A percentile compares a stretch with the other conserved stretches of the same genome.
Evolutionary conservation across 1,140 invertebrate species (phyloP).

Genomic region (Halyomorpha halys): DNA sequence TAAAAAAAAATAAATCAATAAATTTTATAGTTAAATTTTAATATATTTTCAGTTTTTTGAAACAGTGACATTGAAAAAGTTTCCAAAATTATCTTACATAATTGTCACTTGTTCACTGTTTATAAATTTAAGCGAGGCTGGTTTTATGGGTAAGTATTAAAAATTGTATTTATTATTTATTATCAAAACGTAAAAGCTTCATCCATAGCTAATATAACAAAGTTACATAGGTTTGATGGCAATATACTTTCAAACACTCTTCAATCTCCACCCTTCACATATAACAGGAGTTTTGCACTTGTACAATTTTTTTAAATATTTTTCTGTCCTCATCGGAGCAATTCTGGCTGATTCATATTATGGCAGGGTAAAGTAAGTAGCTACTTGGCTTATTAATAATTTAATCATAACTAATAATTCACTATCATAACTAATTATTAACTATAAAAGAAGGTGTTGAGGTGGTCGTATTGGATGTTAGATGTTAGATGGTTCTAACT

Average conservation of each 20-base stretch:
- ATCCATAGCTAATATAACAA: not conserved
- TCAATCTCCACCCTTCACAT: not conserved
- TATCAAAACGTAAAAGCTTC: no score
- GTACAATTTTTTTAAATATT: conserved; percentile 1
- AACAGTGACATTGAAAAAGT: no score
- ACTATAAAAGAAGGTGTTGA: no score
- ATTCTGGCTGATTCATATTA: not conserved
- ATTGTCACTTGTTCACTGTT: not conserved
- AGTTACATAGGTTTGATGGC: not conserved
- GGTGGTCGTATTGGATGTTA: no score
- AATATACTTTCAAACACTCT: conserved; percentile 2
- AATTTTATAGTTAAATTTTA: no score
- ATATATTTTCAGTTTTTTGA: no score
- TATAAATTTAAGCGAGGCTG: not conserved
- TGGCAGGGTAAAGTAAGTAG: conserved; percentile 1
- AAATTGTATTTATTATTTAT: no score
- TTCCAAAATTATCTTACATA: no score
- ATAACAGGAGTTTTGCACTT: not conserved
- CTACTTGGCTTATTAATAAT: not conserved
- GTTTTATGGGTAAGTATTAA: not conserved
- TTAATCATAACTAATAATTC: no score
- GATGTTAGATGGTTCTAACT: no score
- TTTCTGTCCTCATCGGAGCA: not conserved
- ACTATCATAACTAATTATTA: no score
- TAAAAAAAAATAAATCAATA: no score